Conservation (phyloP, 2,113 vertebrate species). For the Myodes glareolus region DNA sequence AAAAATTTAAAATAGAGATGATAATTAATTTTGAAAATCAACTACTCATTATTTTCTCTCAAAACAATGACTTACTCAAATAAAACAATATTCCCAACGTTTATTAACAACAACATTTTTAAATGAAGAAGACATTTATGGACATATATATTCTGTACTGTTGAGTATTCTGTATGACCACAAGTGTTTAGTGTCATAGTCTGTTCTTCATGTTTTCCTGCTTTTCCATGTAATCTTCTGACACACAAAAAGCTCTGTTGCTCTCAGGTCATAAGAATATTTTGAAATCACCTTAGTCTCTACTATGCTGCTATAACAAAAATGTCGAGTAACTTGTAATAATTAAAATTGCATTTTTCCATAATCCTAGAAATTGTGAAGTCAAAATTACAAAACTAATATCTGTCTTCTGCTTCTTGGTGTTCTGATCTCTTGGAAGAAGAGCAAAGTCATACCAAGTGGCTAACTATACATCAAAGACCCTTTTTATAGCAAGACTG, state of each 20-base stretch:
- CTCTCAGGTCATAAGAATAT: neutral
- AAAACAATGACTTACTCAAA: neutral
- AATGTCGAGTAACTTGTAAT: rapidly evolving
- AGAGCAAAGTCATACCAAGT: neutral
- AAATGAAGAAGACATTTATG: neutral
- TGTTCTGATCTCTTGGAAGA: neutral
- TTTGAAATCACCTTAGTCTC: neutral
- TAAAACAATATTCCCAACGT: neutral
- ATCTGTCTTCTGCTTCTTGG: neutral
- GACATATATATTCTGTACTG: neutral
- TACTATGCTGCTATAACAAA: neutral
- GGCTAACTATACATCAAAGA: rapidly evolving
- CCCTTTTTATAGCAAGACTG: neutral
- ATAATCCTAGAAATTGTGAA: neutral
- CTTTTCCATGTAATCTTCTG: neutral
- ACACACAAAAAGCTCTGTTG: neutral
- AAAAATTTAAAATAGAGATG: neutral
- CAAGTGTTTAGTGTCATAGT: neutral
- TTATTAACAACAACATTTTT: neutral
- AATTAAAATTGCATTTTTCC: neutral
- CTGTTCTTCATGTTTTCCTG: neutral
- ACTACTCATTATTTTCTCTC: too few species aligned
- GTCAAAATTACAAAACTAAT: neutral
- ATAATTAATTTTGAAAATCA: neutral
- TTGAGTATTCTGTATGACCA: neutral